These are phyloP conservation scores for Atta cephalotes DNA, from an alignment of 1,140 invertebrate genomes.

Conservation along the genomic window DNA sequence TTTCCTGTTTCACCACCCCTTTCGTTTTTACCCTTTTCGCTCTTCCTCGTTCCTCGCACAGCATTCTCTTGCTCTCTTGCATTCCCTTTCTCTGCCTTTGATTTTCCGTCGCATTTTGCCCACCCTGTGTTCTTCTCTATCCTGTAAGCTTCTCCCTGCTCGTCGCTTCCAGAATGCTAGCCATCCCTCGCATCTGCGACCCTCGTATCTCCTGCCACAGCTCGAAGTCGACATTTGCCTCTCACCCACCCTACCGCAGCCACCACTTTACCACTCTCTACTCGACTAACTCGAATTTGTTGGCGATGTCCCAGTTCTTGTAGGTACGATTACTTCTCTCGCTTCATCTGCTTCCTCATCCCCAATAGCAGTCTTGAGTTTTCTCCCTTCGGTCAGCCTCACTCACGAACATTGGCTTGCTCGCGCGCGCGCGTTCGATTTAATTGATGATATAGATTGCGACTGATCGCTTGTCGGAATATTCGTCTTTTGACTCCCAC, in stretches of 20 bases:
- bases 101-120: slow-evolving; percentile 55
- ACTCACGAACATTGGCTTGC: slow-evolving; percentile 44
- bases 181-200: slow-evolving; percentile 64
- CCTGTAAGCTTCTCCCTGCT: slow-evolving; percentile 55
- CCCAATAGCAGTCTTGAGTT: slow-evolving; percentile 45
- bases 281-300: slow-evolving; percentile 84
- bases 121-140: slow-evolving; percentile 68
- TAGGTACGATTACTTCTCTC: slow-evolving; percentile 66
- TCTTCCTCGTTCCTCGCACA: slow-evolving; percentile 26
- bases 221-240: slow-evolving; percentile 79
- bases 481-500: background rate
- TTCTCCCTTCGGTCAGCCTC: slow-evolving; percentile 38
- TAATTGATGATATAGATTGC: slow-evolving; percentile 34
- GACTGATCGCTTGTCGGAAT: background rate
- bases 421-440: slow-evolving; percentile 27
- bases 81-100: slow-evolving; percentile 59
- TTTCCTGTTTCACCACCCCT: slow-evolving; percentile 36
- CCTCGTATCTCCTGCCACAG: slow-evolving; percentile 64
- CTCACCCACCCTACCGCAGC: slow-evolving; percentile 76
- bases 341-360: slow-evolving; percentile 65
- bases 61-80: slow-evolving; percentile 44
- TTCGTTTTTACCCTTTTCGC: slow-evolving; percentile 55
- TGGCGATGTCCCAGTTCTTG: slow-evolving; percentile 84
- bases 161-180: slow-evolving; percentile 52
- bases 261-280: slow-evolving; percentile 82